A percentile compares a stretch with the other conserved stretches of the same genome.
Conservation (phyloP, 2,888 invertebrate species). For the Drosophila barbarae region DNA sequence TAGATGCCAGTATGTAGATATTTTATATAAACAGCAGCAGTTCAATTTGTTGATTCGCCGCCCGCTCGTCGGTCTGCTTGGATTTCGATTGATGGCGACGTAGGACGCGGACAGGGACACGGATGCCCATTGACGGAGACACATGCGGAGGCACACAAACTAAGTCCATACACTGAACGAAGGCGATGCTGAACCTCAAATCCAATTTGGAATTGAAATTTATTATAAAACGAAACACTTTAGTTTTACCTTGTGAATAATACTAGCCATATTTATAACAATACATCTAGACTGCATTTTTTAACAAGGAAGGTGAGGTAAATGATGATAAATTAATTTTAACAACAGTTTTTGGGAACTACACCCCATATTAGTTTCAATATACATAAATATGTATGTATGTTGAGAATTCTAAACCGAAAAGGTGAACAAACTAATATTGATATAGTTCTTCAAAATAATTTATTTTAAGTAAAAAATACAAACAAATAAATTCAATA, state of each 20-base stretch:
- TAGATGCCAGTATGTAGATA: constrained; percentile 37
- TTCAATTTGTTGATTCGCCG: constrained; percentile 62
- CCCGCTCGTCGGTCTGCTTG: constrained; percentile 33
- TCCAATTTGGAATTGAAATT: too few relatives aligned
- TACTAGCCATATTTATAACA: too few relatives aligned
- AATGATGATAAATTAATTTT: neutral
- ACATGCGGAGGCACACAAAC: constrained; percentile 15
- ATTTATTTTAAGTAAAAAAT: neutral
- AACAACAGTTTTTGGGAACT: neutral
- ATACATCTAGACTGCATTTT: too few relatives aligned
- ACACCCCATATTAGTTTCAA: neutral
- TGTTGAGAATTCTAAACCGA: too few relatives aligned
- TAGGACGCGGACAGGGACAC: constrained; percentile 46
- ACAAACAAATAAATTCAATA: neutral
- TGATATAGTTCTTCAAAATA: neutral
- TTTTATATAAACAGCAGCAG: constrained; percentile 61
- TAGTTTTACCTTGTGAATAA: too few relatives aligned
- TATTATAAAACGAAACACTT: too few relatives aligned
- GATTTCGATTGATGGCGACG: constrained; percentile 59
- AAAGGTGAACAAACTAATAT: too few relatives aligned
- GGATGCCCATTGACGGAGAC: constrained; percentile 53
- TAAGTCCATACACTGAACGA: constrained; percentile 10
- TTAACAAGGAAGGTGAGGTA: too few relatives aligned
- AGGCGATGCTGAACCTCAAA: neutral
- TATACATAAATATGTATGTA: too few relatives aligned